A percentile compares a stretch with the other conserved stretches of the same genome.
These are phyloP conservation scores for Mustelus asterias DNA, from an alignment of 2,113 vertebrate species.

Conservation along the genomic window DNA sequence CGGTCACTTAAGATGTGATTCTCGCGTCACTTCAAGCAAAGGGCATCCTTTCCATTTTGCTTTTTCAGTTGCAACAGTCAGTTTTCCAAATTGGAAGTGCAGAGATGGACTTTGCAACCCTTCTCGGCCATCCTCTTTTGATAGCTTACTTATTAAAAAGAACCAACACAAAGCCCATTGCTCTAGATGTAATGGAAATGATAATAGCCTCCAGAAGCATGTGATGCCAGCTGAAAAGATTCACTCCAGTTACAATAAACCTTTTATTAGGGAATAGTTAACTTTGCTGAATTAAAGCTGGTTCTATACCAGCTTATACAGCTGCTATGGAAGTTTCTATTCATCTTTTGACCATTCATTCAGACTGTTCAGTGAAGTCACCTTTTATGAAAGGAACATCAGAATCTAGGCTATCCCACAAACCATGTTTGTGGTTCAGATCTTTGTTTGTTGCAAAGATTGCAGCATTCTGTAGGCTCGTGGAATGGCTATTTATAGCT, in stretches of 20 bases:
- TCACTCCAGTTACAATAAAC: background rate
- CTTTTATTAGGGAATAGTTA: background rate
- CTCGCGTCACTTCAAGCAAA: background rate
- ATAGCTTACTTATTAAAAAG: background rate
- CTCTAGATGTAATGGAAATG: background rate
- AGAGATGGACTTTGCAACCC: background rate
- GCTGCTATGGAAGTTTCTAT: background rate
- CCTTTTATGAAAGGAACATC: constrained; percentile 17
- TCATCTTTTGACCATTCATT: constrained; percentile 31
- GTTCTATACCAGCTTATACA: background rate
- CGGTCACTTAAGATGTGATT: background rate
- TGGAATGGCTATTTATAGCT: background rate
- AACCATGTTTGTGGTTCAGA: background rate
- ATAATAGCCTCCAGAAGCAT: background rate
- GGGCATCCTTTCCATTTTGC: background rate
- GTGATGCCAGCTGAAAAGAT: constrained; percentile 5
- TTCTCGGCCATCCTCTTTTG: background rate
- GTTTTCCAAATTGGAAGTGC: background rate
- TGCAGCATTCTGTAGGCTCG: background rate
- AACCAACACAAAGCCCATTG: background rate
- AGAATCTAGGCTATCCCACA: background rate
- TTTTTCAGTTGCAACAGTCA: background rate
- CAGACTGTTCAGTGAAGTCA: background rate
- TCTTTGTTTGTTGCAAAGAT: background rate
- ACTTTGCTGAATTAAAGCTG: constrained; percentile 18